phyloP scores from a whole-genome alignment of 2,888 invertebrate species.

The Horisme vitalbata region DNA sequence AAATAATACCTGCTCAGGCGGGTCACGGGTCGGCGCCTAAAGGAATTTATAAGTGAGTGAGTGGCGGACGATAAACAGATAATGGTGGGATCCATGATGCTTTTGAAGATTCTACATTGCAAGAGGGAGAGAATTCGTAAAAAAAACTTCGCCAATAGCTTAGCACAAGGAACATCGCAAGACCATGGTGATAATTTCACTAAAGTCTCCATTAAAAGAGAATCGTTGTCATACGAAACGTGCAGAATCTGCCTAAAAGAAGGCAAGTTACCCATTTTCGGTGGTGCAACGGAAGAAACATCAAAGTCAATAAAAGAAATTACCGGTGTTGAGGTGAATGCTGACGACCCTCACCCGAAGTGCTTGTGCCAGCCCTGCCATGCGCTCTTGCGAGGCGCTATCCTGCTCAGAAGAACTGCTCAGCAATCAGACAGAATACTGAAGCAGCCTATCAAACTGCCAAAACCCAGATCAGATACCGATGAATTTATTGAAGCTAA shows the following conservation, averaged over 20 bases:
- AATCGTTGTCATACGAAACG: slow-evolving; percentile 14
- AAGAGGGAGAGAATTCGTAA: too few relatives aligned
- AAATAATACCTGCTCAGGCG: too few relatives aligned
- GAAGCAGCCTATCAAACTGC: slow-evolving; percentile 19
- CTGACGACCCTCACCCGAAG: slow-evolving; percentile 61
- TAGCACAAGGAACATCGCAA: slow-evolving; percentile 9
- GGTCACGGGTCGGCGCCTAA: too few relatives aligned
- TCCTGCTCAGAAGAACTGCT: slow-evolving; percentile 67
- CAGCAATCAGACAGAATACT: slow-evolving; percentile 55
- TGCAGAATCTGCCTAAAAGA: slow-evolving; percentile 62
- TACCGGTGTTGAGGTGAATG: slow-evolving; percentile 51
- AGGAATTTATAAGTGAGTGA: too few relatives aligned
- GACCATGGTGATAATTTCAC: neutral
- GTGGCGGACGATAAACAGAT: too few relatives aligned
- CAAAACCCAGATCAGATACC: slow-evolving; percentile 22
- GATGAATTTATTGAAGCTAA: slow-evolving; percentile 28
- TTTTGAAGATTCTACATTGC: too few relatives aligned
- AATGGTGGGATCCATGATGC: too few relatives aligned
- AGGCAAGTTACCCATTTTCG: slow-evolving; percentile 64
- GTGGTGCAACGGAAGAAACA: slow-evolving; percentile 41
- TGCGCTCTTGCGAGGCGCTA: slow-evolving; percentile 59
- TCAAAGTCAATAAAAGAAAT: slow-evolving; percentile 50
- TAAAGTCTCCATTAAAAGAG: slow-evolving; percentile 9
- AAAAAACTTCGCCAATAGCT: too few relatives aligned
- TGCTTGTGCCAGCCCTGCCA: slow-evolving; percentile 60